Base-by-base conservation (phyloP, 2,113 vertebrate genomes). In the Protomyctophum bolini region DNA sequence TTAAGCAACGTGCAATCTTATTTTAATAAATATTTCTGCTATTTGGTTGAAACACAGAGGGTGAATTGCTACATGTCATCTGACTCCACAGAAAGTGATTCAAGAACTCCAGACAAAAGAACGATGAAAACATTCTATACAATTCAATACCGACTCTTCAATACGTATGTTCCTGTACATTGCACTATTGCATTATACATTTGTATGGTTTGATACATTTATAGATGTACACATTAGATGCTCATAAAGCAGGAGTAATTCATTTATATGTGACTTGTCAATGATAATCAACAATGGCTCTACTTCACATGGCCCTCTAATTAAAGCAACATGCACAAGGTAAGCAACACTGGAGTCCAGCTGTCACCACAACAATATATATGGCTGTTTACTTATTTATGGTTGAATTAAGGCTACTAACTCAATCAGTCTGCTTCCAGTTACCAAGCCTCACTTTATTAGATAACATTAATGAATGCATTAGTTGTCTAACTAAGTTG, bases 381-480 rank as follows among this genome's bases (percentile, higher is more conserved):
- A 81, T 55, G 57, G 58, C 83, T 76, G 75, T 81, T 90, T 81
- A 90, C 81, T 90, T 87, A 90, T 90, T 92, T 84, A 91, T 85
- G 83, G 80, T 66, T 79, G 79, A 76, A 87, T 90, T 79, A 84
- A 28, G 76, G 79, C 79, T 12, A 82, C 79, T 88, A 89, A 90
- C 75, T 87, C 81, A 88, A 88, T 89, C 85, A 83, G 83, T 85
- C 83, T 75, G 72, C 85, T 80, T 80, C 70, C 81, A 83, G 83
- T 85, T 86, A 85, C 81, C 61, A 49, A 2, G 80, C 76, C 76
- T 64, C 79, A 78, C 86, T 81, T 85, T 83, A 89, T 87, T 86
- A 88, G 80, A 88, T 78, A 83, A 78, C 80, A 90, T 92, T 87
- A 92, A 87, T 86, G 83, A 41, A 89, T 90, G 84, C 85, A 89